These are phyloP conservation scores for Anoplophora glabripennis DNA, from an alignment of 1,140 invertebrate species.

Conservation along the genomic window DNA sequence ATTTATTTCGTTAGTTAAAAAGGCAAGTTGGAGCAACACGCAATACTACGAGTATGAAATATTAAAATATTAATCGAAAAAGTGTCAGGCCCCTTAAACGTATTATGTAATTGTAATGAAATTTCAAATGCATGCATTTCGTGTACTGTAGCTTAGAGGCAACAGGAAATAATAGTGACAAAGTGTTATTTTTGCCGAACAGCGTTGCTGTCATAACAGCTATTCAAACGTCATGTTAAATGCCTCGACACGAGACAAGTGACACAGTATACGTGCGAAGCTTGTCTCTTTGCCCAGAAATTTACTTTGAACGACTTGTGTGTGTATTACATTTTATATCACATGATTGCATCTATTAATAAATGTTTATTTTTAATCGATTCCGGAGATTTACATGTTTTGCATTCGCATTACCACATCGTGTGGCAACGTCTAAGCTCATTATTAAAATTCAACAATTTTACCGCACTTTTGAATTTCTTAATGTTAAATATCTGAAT, in stretches of 20 bases:
- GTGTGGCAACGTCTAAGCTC: too few relatives aligned
- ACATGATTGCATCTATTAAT: constrained; percentile 1
- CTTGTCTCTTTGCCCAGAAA: constrained; percentile 38
- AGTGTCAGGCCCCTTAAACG: neutral
- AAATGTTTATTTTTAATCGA: too few relatives aligned
- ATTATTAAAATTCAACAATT: too few relatives aligned
- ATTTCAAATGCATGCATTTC: constrained; percentile 9
- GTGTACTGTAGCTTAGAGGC: constrained; percentile 5
- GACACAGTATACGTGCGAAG: constrained; percentile 33
- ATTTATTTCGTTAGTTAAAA: too few relatives aligned
- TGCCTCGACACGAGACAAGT: constrained; percentile 33
- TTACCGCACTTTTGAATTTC: too few relatives aligned
- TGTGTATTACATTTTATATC: constrained; percentile 16
- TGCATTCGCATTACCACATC: too few relatives aligned
- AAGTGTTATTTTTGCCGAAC: constrained; percentile 37
- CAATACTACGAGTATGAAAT: constrained; percentile 12
- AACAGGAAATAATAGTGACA: constrained; percentile 37
- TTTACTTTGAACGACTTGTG: constrained; percentile 27
- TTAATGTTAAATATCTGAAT: too few relatives aligned
- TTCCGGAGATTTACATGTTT: too few relatives aligned
- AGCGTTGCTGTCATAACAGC: constrained; percentile 33
- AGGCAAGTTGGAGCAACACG: neutral
- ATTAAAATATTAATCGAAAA: constrained; percentile 3
- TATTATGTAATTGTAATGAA: constrained; percentile 9
- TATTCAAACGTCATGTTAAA: constrained; percentile 38